phyloP scores from a whole-genome alignment of 2,797 vertebrate species.

The Tapirus indicus region DNA sequence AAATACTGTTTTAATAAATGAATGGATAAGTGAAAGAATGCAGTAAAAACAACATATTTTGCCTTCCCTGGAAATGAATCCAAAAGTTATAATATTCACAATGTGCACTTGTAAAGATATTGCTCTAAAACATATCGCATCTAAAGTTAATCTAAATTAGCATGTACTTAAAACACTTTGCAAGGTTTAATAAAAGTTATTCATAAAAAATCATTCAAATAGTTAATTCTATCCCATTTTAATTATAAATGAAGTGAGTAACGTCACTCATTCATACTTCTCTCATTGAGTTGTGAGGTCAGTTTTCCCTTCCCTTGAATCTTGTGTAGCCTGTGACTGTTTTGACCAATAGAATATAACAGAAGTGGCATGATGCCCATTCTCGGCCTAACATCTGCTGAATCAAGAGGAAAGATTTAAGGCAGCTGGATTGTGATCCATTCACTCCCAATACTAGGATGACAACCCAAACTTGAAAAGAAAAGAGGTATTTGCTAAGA shows the following conservation, averaged over 20 bases:
- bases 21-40: not conserved
- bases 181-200: not conserved
- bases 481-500: not conserved
- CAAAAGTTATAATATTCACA: not conserved
- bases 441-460: not conserved
- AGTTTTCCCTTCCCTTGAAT: not conserved
- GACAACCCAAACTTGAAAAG: not conserved
- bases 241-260: not conserved
- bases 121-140: not conserved
- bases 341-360: not conserved
- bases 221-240: not conserved
- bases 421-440: not conserved
- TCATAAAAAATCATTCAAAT: not conserved
- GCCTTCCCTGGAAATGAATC: not conserved
- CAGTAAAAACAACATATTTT: not conserved
- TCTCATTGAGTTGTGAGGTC: not conserved
- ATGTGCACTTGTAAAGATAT: not conserved
- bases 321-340: accelerated
- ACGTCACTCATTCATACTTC: not conserved
- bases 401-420: not conserved
- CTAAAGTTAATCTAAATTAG: not conserved
- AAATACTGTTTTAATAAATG: not conserved
- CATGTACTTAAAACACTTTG: not conserved
- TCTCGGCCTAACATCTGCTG: accelerated
- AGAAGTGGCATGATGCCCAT: accelerated